Conservation (phyloP, 64 coral and sea anemone genomes). For the Stichodactyla mertensii region DNA sequence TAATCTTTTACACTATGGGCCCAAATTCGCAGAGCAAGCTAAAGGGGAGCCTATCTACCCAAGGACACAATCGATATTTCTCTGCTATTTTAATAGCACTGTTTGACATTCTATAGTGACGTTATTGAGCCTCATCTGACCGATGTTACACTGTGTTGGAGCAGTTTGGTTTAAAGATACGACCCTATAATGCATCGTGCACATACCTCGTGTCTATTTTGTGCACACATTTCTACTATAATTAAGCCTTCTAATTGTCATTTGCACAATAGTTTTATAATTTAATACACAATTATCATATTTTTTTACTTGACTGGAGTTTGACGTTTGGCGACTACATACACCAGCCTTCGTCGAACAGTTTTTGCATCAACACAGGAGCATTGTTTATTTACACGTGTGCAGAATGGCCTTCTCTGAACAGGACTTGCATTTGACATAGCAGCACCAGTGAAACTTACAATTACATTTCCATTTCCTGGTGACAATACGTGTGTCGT, state of each 20-base stretch:
- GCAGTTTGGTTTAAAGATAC: not conserved
- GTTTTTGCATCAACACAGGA: not conserved
- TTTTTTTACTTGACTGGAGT: not conserved
- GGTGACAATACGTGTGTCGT: conserved; percentile 55
- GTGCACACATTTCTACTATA: not conserved
- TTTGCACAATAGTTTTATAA: not conserved
- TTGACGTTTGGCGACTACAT: not conserved
- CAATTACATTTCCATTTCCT: conserved; percentile 68
- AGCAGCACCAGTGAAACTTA: conserved; percentile 90
- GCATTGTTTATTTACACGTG: conserved; percentile 54
- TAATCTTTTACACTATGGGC: too few species aligned
- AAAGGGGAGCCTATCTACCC: too few species aligned
- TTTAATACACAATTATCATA: not conserved
- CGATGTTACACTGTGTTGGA: not conserved
- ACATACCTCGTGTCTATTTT: not conserved
- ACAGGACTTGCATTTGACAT: conserved; percentile 64
- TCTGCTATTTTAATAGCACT: too few species aligned
- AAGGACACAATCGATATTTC: too few species aligned
- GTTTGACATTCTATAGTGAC: too few species aligned
- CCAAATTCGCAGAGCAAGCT: too few species aligned
- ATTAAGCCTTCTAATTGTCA: not conserved
- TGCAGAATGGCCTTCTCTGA: conserved; percentile 26
- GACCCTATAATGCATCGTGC: not conserved
- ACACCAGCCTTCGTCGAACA: not conserved
- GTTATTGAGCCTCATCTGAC: too few species aligned